Evolutionary conservation across 2,888 invertebrate species (phyloP), one percentile per base, ranked within the genome.

Genomic region (Drosophila kuntzei): DNA sequence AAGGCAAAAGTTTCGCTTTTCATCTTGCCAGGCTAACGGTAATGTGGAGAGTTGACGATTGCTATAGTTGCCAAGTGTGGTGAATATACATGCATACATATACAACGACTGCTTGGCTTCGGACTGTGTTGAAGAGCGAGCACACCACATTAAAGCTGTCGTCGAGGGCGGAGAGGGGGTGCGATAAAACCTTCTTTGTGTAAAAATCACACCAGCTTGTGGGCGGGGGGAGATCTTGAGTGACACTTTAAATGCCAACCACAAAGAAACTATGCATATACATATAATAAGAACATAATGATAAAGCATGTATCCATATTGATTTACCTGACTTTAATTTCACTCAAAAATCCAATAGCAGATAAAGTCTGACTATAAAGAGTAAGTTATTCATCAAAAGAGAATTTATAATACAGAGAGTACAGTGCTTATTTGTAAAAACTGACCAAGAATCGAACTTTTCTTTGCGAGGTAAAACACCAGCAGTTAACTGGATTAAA

Each of bases 1-100:
- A 61, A 60, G 59, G 57, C 64, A 70, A 76, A 80, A 79, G 83
- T 80, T 80, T 80, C 80, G 83, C 83, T 80, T 80, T 80, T 67
- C 71, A 80, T 80, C 68, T 76, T 66, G 63, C 54, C 59, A 37
- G 58, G 71, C 68, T 77, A 80, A 80, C 83, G 80, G 83, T 74
- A 59, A 44, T 43, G 14, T 37, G 53, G 37, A 39, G 54, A 64
- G 76, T 46, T 66, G 62, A 54, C 37, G 36, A 51, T 65, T 68
- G 60, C 78, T 65, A 74, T 63, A 64, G 65, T 61, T 65, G 64
- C 71, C 67, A 74, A 14, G 1, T 47, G 76, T 81, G 79, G 79
- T 79, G 82, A 79, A 79, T 81, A 71, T 59, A 47, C 65, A 43
- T 9, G 6, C 9, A 22, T 22, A 9, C 7, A n/a, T n/a, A n/a